Evolutionary conservation across 2,113 vertebrate species (phyloP).

Genomic region (Amphilophus citrinellus): DNA sequence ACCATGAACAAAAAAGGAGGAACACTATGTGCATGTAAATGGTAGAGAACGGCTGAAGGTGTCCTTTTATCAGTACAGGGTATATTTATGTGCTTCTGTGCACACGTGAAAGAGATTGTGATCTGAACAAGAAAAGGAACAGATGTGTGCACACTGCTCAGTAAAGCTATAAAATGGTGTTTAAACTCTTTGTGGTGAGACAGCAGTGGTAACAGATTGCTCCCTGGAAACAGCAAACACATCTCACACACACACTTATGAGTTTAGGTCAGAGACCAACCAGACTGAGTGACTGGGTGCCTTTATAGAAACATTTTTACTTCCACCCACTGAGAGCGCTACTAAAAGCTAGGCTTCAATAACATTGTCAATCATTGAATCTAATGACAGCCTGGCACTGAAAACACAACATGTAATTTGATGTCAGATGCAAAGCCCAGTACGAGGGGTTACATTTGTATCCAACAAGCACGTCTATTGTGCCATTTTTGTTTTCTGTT

Average conservation of each 20-base stretch:
- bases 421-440: slow-evolving; percentile 14
- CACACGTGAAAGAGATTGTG: slow-evolving; percentile 12
- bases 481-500: not conserved
- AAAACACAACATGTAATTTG: slow-evolving; percentile 32
- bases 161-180: slow-evolving; percentile 65
- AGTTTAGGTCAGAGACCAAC: slow-evolving; percentile 28
- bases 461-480: slow-evolving; percentile 2
- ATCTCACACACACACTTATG: slow-evolving; percentile 39
- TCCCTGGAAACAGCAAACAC: slow-evolving; percentile 73
- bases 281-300: not conserved
- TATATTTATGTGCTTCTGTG: slow-evolving; percentile 20
- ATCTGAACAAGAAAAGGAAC: slow-evolving; percentile 41
- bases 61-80: not conserved
- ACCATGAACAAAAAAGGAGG: not conserved
- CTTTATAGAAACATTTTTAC: slow-evolving; percentile 30
- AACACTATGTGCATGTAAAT: not conserved
- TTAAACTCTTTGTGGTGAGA: slow-evolving; percentile 67
- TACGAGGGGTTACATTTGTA: not conserved
- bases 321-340: slow-evolving; percentile 22
- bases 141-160: slow-evolving; percentile 57
- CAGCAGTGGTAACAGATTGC: slow-evolving; percentile 53
- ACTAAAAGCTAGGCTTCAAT: slow-evolving; percentile 20
- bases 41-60: not conserved
- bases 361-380: slow-evolving; percentile 37
- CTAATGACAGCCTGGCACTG: slow-evolving; percentile 47